Evolutionary conservation across 2,888 invertebrate species (phyloP).

Genomic region (Panzeria rudis): DNA sequence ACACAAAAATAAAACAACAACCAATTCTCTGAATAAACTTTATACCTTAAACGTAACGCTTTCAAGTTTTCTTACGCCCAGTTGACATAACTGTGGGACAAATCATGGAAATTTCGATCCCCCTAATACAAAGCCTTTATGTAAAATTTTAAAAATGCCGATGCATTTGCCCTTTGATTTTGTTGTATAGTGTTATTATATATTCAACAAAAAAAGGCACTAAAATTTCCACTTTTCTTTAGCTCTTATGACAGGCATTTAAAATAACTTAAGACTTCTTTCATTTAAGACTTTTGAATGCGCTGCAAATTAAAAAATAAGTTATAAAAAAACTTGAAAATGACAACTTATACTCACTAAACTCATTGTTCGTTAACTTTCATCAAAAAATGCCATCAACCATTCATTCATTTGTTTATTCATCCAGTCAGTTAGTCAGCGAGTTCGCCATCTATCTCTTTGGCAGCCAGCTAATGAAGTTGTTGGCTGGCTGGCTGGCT

Average conservation of each 20-base stretch:
- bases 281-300: conserved; percentile 16
- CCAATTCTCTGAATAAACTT: too few species aligned
- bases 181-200: too few species aligned
- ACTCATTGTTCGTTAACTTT: conserved; percentile 46
- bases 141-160: too few species aligned
- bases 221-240: conserved; percentile 73
- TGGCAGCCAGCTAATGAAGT: conserved; percentile 60
- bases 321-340: conserved; percentile 11
- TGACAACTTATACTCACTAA: conserved; percentile 22
- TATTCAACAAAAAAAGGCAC: conserved; percentile 2
- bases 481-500: conserved; percentile 42
- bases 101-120: too few species aligned
- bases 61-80: too few species aligned
- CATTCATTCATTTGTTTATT: neutral
- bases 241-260: conserved; percentile 32
- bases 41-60: too few species aligned
- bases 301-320: conserved; percentile 14
- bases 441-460: neutral
- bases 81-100: too few species aligned
- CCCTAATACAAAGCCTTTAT: too few species aligned
- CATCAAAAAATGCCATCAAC: conserved; percentile 1
- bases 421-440: neutral
- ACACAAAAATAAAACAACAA: too few species aligned
- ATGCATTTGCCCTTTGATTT: too few species aligned
- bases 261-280: conserved; percentile 23